Evolutionary conservation across 2,888 invertebrate species (phyloP).

Genomic region (Lissocephala sabroskyi): DNA sequence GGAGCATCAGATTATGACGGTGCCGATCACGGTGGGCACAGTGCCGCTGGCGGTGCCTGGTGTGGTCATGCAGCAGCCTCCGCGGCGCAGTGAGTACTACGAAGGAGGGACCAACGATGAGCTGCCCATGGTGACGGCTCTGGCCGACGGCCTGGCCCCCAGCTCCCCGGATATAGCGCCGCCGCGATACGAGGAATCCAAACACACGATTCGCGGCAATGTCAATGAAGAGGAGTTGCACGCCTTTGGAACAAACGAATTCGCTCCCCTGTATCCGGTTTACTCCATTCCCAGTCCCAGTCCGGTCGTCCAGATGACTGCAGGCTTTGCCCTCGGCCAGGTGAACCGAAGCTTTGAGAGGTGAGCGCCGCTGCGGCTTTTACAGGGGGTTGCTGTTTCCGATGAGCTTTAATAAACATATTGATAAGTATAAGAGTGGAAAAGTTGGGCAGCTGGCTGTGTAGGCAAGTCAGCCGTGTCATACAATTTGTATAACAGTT

Average conservation of each 20-base stretch:
- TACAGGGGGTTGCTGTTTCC: no score
- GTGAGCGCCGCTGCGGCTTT: slow-evolving; percentile 20
- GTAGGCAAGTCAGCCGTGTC: not conserved
- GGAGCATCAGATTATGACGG: slow-evolving; percentile 53
- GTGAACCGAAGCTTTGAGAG: slow-evolving; percentile 48
- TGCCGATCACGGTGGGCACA: slow-evolving; percentile 70
- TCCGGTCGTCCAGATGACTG: slow-evolving; percentile 9
- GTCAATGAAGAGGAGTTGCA: slow-evolving; percentile 63
- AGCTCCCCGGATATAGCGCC: slow-evolving; percentile 45
- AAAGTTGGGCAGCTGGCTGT: not conserved
- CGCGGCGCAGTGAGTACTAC: slow-evolving; percentile 42
- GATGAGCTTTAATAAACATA: no score
- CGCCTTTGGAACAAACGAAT: slow-evolving; percentile 54
- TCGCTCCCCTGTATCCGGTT: slow-evolving; percentile 70
- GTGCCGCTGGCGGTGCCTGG: slow-evolving; percentile 51
- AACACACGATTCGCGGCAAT: slow-evolving; percentile 57
- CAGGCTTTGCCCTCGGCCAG: slow-evolving; percentile 12
- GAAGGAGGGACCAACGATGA: slow-evolving; percentile 28
- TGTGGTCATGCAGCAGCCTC: slow-evolving; percentile 44
- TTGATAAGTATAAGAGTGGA: not conserved
- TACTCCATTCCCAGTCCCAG: slow-evolving; percentile 54
- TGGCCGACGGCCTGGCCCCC: slow-evolving; percentile 19
- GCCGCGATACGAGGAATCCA: slow-evolving; percentile 67
- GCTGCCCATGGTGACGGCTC: slow-evolving; percentile 35
- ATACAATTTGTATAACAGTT: not conserved